A percentile compares a stretch with the other conserved stretches of the same genome.
phyloP scores from a whole-genome alignment of 2,797 vertebrate species.

The Uromys caudimaculatus region DNA sequence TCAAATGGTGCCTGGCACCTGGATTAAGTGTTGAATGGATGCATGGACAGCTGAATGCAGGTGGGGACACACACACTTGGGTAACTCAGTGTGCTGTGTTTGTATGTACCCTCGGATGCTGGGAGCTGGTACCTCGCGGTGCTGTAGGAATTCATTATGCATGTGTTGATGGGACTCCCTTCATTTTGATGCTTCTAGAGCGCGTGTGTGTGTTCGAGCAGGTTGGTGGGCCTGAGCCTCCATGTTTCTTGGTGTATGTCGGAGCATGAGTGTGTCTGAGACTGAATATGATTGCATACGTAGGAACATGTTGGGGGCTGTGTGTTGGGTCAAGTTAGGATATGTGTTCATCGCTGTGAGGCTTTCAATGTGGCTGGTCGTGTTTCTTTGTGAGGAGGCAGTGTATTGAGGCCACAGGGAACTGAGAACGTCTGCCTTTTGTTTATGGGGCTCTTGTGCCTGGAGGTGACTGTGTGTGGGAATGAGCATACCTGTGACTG shows the following conservation, averaged over 20 bases:
- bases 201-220: not conserved
- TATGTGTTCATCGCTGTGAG: not conserved
- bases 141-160: not conserved
- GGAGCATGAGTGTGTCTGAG: not conserved
- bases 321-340: not conserved
- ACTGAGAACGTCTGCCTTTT: not conserved
- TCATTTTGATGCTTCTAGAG: not conserved
- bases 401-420: not conserved
- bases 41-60: not conserved
- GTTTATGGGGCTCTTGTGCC: not conserved
- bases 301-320: not conserved
- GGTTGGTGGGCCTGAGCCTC: not conserved
- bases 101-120: not conserved
- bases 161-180: not conserved
- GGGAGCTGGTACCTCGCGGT: not conserved
- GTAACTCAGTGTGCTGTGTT: not conserved
- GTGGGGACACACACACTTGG: not conserved
- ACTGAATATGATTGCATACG: too few relatives aligned
- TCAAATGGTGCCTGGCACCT: not conserved
- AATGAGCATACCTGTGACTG: not conserved
- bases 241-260: not conserved
- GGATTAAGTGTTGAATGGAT: not conserved
- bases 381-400: not conserved
- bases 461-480: not conserved
- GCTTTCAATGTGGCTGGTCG: not conserved